Base-by-base conservation (phyloP, 2,888 invertebrate species). In the Sycophila texana region DNA sequence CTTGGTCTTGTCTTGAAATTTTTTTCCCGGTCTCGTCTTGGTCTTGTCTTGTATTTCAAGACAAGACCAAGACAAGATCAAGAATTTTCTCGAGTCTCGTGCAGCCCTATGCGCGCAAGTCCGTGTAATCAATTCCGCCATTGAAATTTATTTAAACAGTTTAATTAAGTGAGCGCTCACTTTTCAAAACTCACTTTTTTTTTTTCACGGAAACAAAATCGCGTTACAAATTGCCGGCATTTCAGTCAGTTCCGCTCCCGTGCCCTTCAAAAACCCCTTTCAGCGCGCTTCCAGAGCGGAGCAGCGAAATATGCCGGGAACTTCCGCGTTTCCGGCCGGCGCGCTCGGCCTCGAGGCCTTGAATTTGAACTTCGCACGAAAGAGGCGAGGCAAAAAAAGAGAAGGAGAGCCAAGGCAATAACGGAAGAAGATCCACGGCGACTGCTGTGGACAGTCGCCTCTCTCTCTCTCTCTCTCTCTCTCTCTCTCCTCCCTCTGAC, bases 301-400 rank as follows among this genome's bases (percentile, higher is more conserved):
- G 47, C 20, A 61, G 39, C 61, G 65, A 65, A 73, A 26, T 51
- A 66, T 58, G 58, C 53, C 39, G 49, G 57, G 51, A 26, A 30
- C 66, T 77, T 77, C 77, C 77, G 14, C 18, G 55, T 74, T 65
- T 47, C 14, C 67, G 20, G 22, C 18, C 30, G 13, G 4, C 49
- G 18, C 53, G n/a, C 4, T 4, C 26, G 18, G 47, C 2, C 30
- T 16, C n/a, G 14, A 60, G 77, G 58, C 72, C 77, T 60, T 72
- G 77, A 63, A 60, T 72, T 60, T 47, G 60, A 67, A 60, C 72
- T 51, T 72, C 39, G 39, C 39, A 39, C 39, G 39, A 39, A 39
- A 39, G 39, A 39, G 39, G 10, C 39, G 39, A 10, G 0, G 58
- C 60, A 77, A 72, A 26, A 53, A 49, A 26, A 65, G 63, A 58